Conservation (phyloP, 1,140 invertebrate species). For the Hyles euphorbiae region DNA sequence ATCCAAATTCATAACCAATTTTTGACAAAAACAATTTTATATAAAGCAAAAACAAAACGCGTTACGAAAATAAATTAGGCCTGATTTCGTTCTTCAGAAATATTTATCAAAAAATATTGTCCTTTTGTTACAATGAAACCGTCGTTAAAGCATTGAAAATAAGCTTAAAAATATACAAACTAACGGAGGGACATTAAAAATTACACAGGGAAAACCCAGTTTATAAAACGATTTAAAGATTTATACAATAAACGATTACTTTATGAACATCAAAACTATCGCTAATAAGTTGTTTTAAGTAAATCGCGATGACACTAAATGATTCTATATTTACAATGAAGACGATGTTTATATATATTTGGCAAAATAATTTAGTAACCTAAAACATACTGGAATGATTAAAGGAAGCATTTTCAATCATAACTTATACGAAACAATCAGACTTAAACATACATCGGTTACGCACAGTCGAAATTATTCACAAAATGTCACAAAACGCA, state of each 20-base stretch:
- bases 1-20: not conserved
- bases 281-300: constrained; percentile 35
- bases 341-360: constrained; percentile 51
- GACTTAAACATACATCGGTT: constrained; percentile 22
- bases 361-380: constrained; percentile 64
- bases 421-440: constrained; percentile 22
- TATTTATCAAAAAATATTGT: not conserved
- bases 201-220: constrained; percentile 35
- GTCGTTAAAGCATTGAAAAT: not conserved
- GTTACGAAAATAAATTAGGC: constrained; percentile 20
- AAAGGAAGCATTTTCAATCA: constrained; percentile 9
- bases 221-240: constrained; percentile 22
- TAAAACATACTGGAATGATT: constrained; percentile 12
- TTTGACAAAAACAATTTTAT: not conserved
- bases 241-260: constrained; percentile 27
- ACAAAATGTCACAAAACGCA: constrained; percentile 3
- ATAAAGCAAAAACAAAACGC: not conserved
- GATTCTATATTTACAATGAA: constrained; percentile 59
- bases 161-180: constrained; percentile 27
- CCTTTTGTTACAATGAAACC: constrained; percentile 1
- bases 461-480: constrained; percentile 13
- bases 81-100: constrained; percentile 17
- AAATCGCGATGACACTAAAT: constrained; percentile 32
- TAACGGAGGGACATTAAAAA: constrained; percentile 34
- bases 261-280: constrained; percentile 44